Evolutionary conservation across 2,888 invertebrate species (phyloP), one percentile per base, ranked within the genome.

Genomic region (Sinohyriopsis cumingii): DNA sequence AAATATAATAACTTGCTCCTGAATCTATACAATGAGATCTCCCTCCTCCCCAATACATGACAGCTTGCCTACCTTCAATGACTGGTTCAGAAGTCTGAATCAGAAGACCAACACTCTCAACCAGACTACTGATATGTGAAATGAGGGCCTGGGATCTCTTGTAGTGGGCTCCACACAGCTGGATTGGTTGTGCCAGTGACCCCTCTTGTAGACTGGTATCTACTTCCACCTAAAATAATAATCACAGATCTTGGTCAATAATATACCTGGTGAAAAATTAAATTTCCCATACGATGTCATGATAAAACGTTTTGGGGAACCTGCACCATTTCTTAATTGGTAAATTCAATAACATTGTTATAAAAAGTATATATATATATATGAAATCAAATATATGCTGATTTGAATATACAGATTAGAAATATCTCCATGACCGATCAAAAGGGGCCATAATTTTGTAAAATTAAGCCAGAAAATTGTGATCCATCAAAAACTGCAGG

Each of bases 141-240:
- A 86, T 72, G 18, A 87, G 75, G 9, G 73, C 75, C 68, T 83
- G 82, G 15, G 77, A 79, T 54, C 84, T 73, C 22, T 72, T 66
- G 69, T 86, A 87, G 66, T 78, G 81, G 28, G 77, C 74, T 22
- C 75, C 71, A 68, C 84, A 85, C 67, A 76, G 84, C 22, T 81
- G 78, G 1, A 76, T 63, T 3, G 81, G 78, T 53, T 74, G 75
- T 19, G 57, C 67, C 55, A 72, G 75, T n/a, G 78, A 75, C 54
- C 79, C 75, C 61, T 86, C 86, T 63, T 77, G 61, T 69, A 83
- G 64, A 45, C 80, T 80, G 12, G 68, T 73, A 71, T 85, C 84
- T 28, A 83, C 68, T 72, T 85, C 83, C 67, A 84, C 77, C 85
- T 86, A 68, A 5, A 73, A 59, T 45, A 28, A 68, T 18, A 63